phyloP scores from a whole-genome alignment of 2,888 invertebrate genomes.

The Eilema depressum region DNA sequence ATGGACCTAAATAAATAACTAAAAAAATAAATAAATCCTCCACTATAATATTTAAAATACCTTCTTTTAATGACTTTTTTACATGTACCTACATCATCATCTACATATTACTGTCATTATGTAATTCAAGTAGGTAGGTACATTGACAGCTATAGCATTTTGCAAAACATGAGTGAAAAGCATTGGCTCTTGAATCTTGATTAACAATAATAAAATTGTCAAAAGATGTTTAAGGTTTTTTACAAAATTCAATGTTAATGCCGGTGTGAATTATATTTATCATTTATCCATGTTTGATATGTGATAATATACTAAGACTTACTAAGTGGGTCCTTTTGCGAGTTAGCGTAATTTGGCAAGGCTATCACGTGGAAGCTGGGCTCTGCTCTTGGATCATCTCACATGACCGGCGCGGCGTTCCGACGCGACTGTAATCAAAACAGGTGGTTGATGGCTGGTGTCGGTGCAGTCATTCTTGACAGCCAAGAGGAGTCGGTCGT shows the following conservation, averaged over 20 bases:
- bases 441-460: constrained; percentile 48
- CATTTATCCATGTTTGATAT: constrained; percentile 7
- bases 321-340: constrained; percentile 9
- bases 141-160: no score
- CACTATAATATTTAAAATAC: no score
- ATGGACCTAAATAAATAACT: no score
- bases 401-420: constrained; percentile 59
- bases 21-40: no score
- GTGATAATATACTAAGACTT: constrained; percentile 6
- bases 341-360: constrained; percentile 22
- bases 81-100: no score
- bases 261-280: background rate
- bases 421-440: constrained; percentile 56
- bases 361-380: constrained; percentile 33
- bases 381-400: constrained; percentile 50
- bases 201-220: constrained; percentile 6
- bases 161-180: background rate
- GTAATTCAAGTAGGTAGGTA: no score
- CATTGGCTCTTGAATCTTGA: background rate
- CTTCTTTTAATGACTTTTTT: no score
- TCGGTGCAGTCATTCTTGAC: constrained; percentile 59
- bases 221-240: constrained; percentile 1
- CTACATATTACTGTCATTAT: no score
- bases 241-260: constrained; percentile 13
- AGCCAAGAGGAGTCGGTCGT: constrained; percentile 56